Conservation (phyloP, 2,888 invertebrate genomes). For the Chymomyza fuscimana region DNA sequence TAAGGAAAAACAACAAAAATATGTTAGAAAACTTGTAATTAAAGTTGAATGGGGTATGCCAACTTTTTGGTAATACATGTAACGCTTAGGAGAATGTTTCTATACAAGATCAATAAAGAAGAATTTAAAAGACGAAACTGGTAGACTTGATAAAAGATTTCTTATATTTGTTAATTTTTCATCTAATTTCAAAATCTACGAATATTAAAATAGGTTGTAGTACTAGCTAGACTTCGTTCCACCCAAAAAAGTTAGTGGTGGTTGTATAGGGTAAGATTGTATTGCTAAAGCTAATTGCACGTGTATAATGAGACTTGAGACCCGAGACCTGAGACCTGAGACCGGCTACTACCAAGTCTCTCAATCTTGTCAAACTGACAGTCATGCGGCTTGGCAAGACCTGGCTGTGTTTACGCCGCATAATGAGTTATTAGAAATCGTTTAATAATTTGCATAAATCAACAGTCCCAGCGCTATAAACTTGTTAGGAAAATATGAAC, state of each 20-base stretch:
- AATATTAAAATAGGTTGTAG: too few relatives aligned
- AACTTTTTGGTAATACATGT: not conserved
- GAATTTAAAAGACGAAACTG: too few relatives aligned
- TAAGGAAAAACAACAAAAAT: slow-evolving; percentile 57
- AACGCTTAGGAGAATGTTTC: not conserved
- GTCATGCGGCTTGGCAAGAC: slow-evolving; percentile 51
- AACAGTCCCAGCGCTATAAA: slow-evolving; percentile 59
- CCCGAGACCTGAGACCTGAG: not conserved
- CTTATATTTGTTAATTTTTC: too few relatives aligned
- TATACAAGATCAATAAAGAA: too few relatives aligned
- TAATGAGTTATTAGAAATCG: slow-evolving; percentile 75
- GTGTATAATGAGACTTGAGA: slow-evolving; percentile 32
- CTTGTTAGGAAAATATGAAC: slow-evolving; percentile 60
- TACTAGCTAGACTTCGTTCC: not conserved
- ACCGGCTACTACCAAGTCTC: not conserved
- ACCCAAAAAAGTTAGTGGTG: slow-evolving; percentile 29
- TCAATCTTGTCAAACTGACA: slow-evolving; percentile 41
- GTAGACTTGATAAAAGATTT: too few relatives aligned
- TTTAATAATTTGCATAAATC: slow-evolving; percentile 73
- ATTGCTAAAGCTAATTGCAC: slow-evolving; percentile 45
- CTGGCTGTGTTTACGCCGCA: slow-evolving; percentile 69
- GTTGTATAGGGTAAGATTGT: not conserved
- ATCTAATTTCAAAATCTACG: too few relatives aligned
- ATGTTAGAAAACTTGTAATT: slow-evolving; percentile 50
- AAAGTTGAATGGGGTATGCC: slow-evolving; percentile 13